Evolutionary conservation across 1,140 invertebrate species (phyloP), one percentile per base, ranked within the genome.

Genomic region (Ips typographus): DNA sequence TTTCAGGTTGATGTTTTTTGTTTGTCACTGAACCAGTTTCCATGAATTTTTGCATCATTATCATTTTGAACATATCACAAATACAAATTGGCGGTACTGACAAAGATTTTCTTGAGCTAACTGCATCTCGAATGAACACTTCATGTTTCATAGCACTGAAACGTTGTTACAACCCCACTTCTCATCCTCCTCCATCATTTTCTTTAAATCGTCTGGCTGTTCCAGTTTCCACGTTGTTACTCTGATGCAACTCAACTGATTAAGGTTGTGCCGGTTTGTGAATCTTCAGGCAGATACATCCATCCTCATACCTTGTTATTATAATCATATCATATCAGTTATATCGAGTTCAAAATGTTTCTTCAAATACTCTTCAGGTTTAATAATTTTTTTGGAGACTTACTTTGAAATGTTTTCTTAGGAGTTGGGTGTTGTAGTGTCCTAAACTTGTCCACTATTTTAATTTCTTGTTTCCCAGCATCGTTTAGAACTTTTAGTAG

Each of bases 91-190:
- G 22, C 22, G 22, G 22, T 22, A 22, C 22, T 22, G 22, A 22
- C 22, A 22, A 22, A 22, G 22, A 37, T 70, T 67, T 42, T 74
- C 57, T 68, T 73, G 70, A 2, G 76, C 77, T 43, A 79, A 58
- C 67, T 77, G 76, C 76, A 79, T 76, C 59, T 79, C 77, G 55
- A 79, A 68, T 47, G 74, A 76, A 69, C 75, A 74, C 22, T 64
- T 72, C 47, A 75, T 62, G 22, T 68, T 68, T 56, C 75, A 72
- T 70, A 49, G 6, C 7, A 1, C 3, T 8, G 6, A 49, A 22
- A 49, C 37, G 22, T 22, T 22, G 22, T 22, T 22, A 22, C 22
- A 22, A 40, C n/a, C 55, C 44, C 38, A 39, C 58, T 57, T 4
- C 44, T 70, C 68, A 41, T 70, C 68, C 40, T 63, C 52, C 58